Percentiles rank a stretch among this genome's conserved stretches.
phyloP scores from a whole-genome alignment of 2,888 invertebrate species.

The Achlya flavicornis region DNA sequence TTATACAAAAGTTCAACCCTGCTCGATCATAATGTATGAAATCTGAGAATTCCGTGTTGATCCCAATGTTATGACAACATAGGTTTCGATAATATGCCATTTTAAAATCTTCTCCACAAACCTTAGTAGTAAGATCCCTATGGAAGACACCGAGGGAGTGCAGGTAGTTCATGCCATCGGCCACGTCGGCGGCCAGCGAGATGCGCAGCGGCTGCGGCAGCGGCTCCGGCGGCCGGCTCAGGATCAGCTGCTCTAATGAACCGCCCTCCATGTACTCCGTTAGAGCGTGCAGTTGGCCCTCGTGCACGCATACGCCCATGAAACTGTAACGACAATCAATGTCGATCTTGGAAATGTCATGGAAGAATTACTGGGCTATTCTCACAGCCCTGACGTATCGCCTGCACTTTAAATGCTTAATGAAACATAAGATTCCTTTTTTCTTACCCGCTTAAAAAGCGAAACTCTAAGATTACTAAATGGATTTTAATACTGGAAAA shows the following conservation, averaged over 20 bases:
- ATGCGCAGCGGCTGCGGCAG: slow-evolving; percentile 92
- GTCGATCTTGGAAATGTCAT: neutral
- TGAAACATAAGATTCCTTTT: too few species aligned
- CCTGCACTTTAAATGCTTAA: neutral
- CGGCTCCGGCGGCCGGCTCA: slow-evolving; percentile 86
- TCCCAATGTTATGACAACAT: too few species aligned
- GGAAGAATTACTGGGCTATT: neutral
- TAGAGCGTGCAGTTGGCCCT: slow-evolving; percentile 96
- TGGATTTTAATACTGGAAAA: too few species aligned
- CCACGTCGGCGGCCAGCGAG: slow-evolving; percentile 93
- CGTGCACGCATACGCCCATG: slow-evolving; percentile 98
- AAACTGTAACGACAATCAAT: slow-evolving; percentile 85
- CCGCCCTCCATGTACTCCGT: slow-evolving; percentile 98
- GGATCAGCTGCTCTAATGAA: slow-evolving; percentile 95
- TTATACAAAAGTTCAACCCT: too few species aligned
- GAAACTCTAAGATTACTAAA: slow-evolving; percentile 13
- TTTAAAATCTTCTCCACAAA: too few species aligned
- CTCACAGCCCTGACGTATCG: neutral
- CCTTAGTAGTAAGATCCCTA: slow-evolving; percentile 97
- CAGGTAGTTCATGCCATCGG: slow-evolving; percentile 96
- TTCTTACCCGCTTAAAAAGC: neutral
- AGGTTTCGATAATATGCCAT: too few species aligned
- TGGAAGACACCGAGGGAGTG: slow-evolving; percentile 97
- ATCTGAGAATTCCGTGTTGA: too few species aligned
- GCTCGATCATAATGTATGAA: too few species aligned